phyloP scores from a whole-genome alignment of 2,888 invertebrate species.

The Polydesmus complanatus region DNA sequence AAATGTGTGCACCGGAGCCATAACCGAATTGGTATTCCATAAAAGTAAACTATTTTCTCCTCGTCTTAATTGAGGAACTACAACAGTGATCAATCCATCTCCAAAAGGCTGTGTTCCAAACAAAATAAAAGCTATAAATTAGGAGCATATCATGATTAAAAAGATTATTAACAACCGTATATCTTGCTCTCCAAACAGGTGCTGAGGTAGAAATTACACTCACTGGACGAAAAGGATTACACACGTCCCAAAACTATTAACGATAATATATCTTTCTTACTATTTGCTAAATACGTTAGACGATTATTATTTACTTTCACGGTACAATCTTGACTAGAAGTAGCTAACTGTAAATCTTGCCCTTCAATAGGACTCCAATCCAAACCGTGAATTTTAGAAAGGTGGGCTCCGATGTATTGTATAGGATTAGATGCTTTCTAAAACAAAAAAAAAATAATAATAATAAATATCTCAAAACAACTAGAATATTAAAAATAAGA shows the following conservation, averaged over 20 bases:
- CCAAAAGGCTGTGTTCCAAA: slow-evolving; percentile 58
- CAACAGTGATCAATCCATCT: slow-evolving; percentile 77
- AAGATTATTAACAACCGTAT: too few species aligned
- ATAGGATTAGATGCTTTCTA: slow-evolving; percentile 13
- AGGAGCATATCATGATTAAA: not conserved
- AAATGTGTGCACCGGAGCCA: slow-evolving; percentile 67
- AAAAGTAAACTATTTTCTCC: slow-evolving; percentile 70
- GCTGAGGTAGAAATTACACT: slow-evolving; percentile 26
- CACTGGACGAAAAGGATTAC: slow-evolving; percentile 25
- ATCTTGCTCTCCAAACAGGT: slow-evolving; percentile 33
- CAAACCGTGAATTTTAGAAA: slow-evolving; percentile 67
- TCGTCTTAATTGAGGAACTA: slow-evolving; percentile 76
- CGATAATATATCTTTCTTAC: slow-evolving; percentile 7
- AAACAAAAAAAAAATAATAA: not conserved
- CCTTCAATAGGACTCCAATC: slow-evolving; percentile 59
- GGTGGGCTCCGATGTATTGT: slow-evolving; percentile 16
- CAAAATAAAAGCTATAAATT: not conserved
- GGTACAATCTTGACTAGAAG: slow-evolving; percentile 88
- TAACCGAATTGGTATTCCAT: slow-evolving; percentile 47
- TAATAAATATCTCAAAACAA: slow-evolving; percentile 40
- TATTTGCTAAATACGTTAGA: not conserved
- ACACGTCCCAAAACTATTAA: slow-evolving; percentile 31
- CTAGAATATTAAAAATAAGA: slow-evolving; percentile 28
- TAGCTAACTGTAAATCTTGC: slow-evolving; percentile 35
- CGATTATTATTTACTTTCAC: slow-evolving; percentile 46